These are phyloP conservation scores for Acleris laterana DNA, from an alignment of 2,888 invertebrate genomes.

Conservation along the genomic window DNA sequence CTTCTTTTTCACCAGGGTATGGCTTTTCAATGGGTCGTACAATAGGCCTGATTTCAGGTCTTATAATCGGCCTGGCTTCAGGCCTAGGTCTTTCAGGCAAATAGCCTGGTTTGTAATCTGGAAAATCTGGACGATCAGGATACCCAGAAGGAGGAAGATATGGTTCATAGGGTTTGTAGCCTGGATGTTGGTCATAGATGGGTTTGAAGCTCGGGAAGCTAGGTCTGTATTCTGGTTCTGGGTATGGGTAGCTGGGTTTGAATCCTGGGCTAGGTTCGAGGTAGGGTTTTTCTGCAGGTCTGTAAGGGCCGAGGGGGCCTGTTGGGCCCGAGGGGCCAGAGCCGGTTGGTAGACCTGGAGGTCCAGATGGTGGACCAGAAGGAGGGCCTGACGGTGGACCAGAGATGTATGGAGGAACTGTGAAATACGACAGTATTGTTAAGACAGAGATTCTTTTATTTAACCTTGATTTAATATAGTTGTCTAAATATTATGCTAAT, in stretches of 20 bases:
- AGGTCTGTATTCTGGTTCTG: neutral
- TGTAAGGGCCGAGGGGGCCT: constrained; percentile 29
- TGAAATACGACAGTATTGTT: neutral
- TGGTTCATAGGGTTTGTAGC: constrained; percentile 50
- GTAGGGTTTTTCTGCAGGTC: constrained; percentile 50
- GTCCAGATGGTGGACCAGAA: constrained; percentile 17
- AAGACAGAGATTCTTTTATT: neutral
- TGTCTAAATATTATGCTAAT: too few species aligned
- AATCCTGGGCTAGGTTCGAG: constrained; percentile 53
- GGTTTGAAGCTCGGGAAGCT: constrained; percentile 39
- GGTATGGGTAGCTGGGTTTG: constrained; percentile 41
- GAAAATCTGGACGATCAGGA: constrained; percentile 32
- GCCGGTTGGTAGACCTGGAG: constrained; percentile 18
- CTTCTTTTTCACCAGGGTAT: constrained; percentile 55
- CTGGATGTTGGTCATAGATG: constrained; percentile 49
- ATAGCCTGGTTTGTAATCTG: constrained; percentile 45
- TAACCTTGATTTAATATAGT: too few species aligned
- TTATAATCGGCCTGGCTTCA: constrained; percentile 43
- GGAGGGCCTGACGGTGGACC: constrained; percentile 23
- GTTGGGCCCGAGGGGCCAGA: constrained; percentile 17
- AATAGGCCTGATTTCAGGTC: constrained; percentile 23
- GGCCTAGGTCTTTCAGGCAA: constrained; percentile 42
- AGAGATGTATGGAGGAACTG: constrained; percentile 37
- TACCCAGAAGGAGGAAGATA: constrained; percentile 41
- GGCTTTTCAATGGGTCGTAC: constrained; percentile 38